phyloP scores from a whole-genome alignment of 1,140 invertebrate genomes.

The Chrysopa pallens region DNA sequence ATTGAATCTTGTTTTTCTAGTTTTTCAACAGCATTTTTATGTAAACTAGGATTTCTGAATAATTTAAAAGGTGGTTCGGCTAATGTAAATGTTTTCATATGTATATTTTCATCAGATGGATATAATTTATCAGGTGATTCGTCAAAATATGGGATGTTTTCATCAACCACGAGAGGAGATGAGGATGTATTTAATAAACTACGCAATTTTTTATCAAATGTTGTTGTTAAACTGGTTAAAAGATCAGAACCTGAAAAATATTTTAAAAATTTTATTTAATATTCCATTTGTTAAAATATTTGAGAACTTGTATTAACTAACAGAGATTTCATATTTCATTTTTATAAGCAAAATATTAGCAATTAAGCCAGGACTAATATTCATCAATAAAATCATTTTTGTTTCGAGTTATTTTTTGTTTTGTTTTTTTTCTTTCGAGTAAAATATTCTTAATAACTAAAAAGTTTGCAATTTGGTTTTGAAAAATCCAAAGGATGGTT shows the following conservation, averaged over 20 bases:
- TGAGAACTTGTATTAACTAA: no score
- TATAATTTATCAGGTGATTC: conserved; percentile 26
- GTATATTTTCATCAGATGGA: conserved; percentile 5
- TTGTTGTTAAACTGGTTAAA: conserved; percentile 47
- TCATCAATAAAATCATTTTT: no score
- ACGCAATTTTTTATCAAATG: conserved; percentile 55
- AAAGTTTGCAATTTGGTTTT: no score
- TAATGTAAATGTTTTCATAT: no score
- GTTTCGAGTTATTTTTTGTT: no score
- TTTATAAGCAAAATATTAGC: no score
- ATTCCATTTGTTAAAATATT: no score
- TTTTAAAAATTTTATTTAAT: conserved; percentile 4
- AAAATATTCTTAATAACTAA: no score
- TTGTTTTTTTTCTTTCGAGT: no score
- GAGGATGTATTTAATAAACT: conserved; percentile 8
- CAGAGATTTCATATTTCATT: no score
- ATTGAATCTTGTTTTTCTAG: conserved; percentile 4
- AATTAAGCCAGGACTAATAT: no score
- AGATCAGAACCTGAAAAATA: conserved; percentile 41
- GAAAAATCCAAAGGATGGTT: no score
- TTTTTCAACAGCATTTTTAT: conserved; percentile 14
- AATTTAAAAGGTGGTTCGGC: conserved; percentile 10
- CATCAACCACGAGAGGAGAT: conserved; percentile 17
- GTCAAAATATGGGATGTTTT: conserved; percentile 31
- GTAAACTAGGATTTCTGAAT: conserved; percentile 22